Percentiles rank a stretch among this genome's conserved stretches.
Evolutionary conservation across 2,888 invertebrate genomes (phyloP).

Genomic region (Zhuqinia jingwanae): DNA sequence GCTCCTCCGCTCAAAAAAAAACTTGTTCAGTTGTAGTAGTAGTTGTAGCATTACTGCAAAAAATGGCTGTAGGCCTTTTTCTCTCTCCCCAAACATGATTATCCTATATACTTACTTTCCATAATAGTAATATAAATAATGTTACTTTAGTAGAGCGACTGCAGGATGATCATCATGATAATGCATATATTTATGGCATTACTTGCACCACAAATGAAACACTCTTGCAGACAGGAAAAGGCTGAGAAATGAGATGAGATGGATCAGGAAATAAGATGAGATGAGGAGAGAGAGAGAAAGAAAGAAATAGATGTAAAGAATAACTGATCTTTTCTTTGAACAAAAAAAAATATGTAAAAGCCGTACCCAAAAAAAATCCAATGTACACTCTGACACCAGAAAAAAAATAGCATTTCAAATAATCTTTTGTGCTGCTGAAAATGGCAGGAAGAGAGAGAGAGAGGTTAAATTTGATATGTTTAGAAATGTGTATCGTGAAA

Average conservation of each 20-base stretch:
- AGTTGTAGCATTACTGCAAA: constrained; percentile 18
- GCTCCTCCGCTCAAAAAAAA: too few relatives aligned
- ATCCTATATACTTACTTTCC: constrained; percentile 33
- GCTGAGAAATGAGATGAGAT: constrained; percentile 52
- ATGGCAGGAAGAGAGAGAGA: constrained; percentile 1
- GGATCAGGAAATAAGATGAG: constrained; percentile 67
- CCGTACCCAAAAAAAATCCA: constrained; percentile 20
- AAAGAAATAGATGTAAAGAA: constrained; percentile 62
- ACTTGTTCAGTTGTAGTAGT: constrained; percentile 10
- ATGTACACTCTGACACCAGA: constrained; percentile 18
- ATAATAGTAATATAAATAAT: background rate
- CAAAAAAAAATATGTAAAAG: background rate
- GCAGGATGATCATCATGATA: too few relatives aligned
- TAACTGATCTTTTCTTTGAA: constrained; percentile 38
- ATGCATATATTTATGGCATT: background rate
- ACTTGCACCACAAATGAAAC: constrained; percentile 41
- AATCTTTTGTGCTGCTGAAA: constrained; percentile 39
- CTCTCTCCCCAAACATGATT: constrained; percentile 52
- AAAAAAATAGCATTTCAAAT: constrained; percentile 39
- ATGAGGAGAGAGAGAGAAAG: too few relatives aligned
- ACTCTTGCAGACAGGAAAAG: constrained; percentile 39
- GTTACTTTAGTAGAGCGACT: too few relatives aligned
- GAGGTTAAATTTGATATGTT: constrained; percentile 27
- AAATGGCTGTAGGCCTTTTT: constrained; percentile 58
- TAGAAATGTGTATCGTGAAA: constrained; percentile 8